These are phyloP conservation scores for Chinchilla lanigera DNA, from an alignment of 2,113 vertebrate genomes.

Conservation along the genomic window DNA sequence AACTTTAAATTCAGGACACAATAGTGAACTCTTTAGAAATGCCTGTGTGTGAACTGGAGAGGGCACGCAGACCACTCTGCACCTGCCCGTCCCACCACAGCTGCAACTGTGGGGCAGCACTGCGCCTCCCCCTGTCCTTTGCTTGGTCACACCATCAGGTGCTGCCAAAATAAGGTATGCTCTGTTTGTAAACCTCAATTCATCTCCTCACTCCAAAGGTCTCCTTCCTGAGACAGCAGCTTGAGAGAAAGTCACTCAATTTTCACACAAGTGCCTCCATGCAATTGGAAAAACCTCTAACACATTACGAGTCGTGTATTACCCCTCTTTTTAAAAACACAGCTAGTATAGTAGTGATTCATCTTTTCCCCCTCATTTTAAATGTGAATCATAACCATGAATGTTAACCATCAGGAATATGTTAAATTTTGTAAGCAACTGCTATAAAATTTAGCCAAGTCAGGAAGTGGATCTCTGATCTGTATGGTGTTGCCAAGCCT, in stretches of 20 bases:
- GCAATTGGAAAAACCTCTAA: not conserved
- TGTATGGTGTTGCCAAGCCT: not conserved
- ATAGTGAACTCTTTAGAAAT: not conserved
- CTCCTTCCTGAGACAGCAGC: not conserved
- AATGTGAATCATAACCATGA: constrained; percentile 34
- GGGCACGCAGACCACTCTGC: not conserved
- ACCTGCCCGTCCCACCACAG: not conserved
- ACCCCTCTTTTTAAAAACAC: constrained; percentile 20
- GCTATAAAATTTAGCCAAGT: constrained; percentile 33
- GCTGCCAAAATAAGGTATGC: not conserved
- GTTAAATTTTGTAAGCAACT: constrained; percentile 29
- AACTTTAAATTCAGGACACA: not conserved
- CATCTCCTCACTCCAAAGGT: not conserved
- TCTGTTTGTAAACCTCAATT: constrained; percentile 1
- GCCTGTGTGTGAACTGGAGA: not conserved
- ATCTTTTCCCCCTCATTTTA: not conserved
- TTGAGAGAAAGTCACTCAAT: not conserved
- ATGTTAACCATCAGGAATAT: constrained; percentile 41
- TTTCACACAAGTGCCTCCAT: not conserved
- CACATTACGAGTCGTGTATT: not conserved
- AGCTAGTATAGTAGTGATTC: not conserved
- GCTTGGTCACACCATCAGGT: not conserved
- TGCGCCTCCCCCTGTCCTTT: too few species aligned
- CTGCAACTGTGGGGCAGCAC: not conserved
- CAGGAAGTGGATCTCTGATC: constrained; percentile 9